A percentile compares a stretch with the other conserved stretches of the same genome.
Conservation (phyloP, 2,797 vertebrate genomes). For the Aeoliscus strigatus region DNA sequence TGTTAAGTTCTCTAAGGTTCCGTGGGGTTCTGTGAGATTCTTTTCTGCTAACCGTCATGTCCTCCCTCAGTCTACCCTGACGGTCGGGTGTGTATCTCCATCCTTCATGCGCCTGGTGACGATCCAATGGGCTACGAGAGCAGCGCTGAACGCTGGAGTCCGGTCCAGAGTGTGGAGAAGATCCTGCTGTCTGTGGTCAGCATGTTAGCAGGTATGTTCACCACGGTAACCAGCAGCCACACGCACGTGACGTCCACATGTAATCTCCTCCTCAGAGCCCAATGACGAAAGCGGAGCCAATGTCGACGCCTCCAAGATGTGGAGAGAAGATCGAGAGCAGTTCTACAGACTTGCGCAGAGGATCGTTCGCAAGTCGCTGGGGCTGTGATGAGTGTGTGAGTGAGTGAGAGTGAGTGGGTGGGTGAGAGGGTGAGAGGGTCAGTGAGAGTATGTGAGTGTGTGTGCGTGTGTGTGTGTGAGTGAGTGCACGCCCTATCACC, state of each 20-base stretch:
- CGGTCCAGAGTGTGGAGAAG: slow-evolving; percentile 97
- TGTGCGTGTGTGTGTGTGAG: neutral
- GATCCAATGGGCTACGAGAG: slow-evolving; percentile 99
- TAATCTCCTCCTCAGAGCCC: slow-evolving; percentile 76
- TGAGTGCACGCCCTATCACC: no score
- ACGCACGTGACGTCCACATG: neutral
- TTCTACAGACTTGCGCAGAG: slow-evolving; percentile 91
- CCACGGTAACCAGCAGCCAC: neutral
- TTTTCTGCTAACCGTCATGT: neutral
- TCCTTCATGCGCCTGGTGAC: slow-evolving; percentile 93
- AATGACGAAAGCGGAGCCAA: slow-evolving; percentile 97
- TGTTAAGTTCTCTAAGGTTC: no score
- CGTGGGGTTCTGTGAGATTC: no score
- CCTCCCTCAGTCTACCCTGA: slow-evolving; percentile 87
- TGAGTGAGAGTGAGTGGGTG: neutral
- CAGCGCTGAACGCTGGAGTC: slow-evolving; percentile 96
- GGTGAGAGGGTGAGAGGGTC: neutral
- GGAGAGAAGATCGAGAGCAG: slow-evolving; percentile 92
- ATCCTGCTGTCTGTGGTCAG: slow-evolving; percentile 92
- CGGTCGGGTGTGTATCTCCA: slow-evolving; percentile 95
- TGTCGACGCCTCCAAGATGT: slow-evolving; percentile 97
- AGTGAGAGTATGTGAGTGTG: neutral
- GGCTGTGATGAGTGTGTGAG: slow-evolving; percentile 70
- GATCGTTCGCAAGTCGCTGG: slow-evolving; percentile 91
- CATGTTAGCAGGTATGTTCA: slow-evolving; percentile 86